Evolutionary conservation across 2,888 invertebrate genomes (phyloP), one percentile per base, ranked within the genome.

Genomic region (Xylota sylvarum): DNA sequence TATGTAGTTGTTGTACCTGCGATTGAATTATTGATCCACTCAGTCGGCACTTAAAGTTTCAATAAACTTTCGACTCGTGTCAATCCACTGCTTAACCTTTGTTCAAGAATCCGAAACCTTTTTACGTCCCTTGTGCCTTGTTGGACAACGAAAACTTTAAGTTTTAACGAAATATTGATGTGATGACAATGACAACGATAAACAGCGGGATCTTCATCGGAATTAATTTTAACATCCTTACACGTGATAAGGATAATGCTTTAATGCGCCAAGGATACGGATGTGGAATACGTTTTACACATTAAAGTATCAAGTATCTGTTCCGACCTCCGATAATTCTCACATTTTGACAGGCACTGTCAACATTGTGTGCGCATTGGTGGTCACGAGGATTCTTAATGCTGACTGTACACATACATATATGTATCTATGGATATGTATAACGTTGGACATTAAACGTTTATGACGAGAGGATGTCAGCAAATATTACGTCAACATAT

Each of bases 21-120:
- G 69, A 79, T 79, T 79, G 74, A 84, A 84, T 84, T 84, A 84
- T 84, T 74, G 79, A 84, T 74, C 69, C 69, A 69, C 50, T 74
- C 56, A 40, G 17, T 32, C 52, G 48, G 48, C 76, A 70, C 76
- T 82, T 70, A 76, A 76, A 70, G 82, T 82, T 76, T 76, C 76
- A 70, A 76, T 82, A 70, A 65, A 82, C 69, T 82, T 70, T 76
- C 19, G 37, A 46, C 48, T 48, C 32, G 6, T 64, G 35, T 76
- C 65, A 76, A 48, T 65, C 65, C 35, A 5, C 35, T 23, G 19
- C 56, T 80, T 80, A 73, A 32, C 12, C 72, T 56, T 58, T 37
- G 46, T 70, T n/a, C 10, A 19, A 50, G 37, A 32, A 50, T 9
- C 1, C 3, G 32, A 56, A 79, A 46, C 27, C 56, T 37, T 43